Evolutionary conservation across 2,113 vertebrate genomes (phyloP).

Genomic region (Aepyceros melampus): DNA sequence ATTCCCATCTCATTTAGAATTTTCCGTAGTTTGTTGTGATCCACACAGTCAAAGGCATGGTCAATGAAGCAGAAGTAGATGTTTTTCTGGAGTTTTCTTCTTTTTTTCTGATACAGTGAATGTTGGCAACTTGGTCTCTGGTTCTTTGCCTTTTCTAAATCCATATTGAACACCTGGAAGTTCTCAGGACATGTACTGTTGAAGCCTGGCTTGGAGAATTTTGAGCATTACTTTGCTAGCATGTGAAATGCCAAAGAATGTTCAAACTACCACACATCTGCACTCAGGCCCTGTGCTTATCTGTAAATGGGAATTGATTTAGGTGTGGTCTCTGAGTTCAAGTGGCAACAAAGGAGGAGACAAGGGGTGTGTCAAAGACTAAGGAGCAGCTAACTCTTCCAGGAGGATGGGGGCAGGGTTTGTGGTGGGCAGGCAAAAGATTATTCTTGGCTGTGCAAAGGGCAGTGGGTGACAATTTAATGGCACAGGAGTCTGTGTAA

Average conservation of each 20-base stretch:
- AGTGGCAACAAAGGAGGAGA: neutral
- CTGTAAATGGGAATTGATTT: neutral
- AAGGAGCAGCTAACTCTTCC: neutral
- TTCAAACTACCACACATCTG: neutral
- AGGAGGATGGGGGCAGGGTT: neutral
- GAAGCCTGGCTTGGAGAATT: neutral
- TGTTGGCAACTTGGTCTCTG: neutral
- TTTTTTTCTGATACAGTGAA: neutral
- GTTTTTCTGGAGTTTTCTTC: neutral
- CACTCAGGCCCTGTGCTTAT: neutral
- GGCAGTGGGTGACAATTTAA: neutral
- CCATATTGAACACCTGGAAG: neutral
- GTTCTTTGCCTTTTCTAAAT: neutral
- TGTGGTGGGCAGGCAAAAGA: neutral
- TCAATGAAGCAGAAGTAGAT: neutral
- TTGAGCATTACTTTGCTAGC: neutral
- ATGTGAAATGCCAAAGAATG: neutral
- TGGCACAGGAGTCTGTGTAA: neutral
- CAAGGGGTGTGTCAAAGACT: accelerated
- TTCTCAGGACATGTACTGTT: neutral
- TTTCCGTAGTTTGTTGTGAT: neutral
- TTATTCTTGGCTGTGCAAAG: neutral
- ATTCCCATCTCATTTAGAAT: neutral
- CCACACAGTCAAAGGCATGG: neutral
- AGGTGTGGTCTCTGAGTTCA: neutral